phyloP scores from a whole-genome alignment of 2,797 vertebrate genomes.

The Darevskia mixta region DNA sequence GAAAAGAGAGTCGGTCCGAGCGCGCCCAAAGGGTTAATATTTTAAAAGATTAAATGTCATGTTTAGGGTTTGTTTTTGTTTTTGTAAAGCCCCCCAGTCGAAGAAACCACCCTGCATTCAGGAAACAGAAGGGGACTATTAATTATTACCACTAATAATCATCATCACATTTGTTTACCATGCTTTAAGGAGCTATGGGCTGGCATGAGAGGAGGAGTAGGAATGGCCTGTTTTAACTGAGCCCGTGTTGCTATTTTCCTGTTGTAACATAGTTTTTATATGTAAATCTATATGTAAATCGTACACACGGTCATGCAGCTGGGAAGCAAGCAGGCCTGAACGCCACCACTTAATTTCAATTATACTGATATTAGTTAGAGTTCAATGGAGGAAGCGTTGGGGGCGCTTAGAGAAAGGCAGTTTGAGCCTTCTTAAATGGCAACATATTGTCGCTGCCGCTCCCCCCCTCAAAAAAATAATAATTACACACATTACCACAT shows the following conservation, averaged over 20 bases:
- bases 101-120: background rate
- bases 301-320: background rate
- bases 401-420: background rate
- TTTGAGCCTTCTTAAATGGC: background rate
- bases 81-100: background rate
- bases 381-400: background rate
- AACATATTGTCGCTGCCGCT: background rate
- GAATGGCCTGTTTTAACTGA: background rate
- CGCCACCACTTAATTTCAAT: background rate
- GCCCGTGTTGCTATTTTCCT: constrained; percentile 25
- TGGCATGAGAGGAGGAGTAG: too few relatives aligned
- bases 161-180: background rate
- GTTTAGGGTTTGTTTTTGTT: constrained; percentile 33
- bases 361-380: constrained; percentile 9
- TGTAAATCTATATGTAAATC: background rate
- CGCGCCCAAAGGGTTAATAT: constrained; percentile 82
- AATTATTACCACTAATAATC: background rate
- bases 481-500: background rate
- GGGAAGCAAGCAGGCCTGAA: background rate
- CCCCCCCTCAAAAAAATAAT: background rate
- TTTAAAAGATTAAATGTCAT: constrained; percentile 82
- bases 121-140: background rate
- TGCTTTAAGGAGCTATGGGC: too few relatives aligned
- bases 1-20: constrained; percentile 78
- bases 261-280: constrained; percentile 13